Evolutionary conservation across 2,888 invertebrate species (phyloP).

Genomic region (Limnephilus lunatus): DNA sequence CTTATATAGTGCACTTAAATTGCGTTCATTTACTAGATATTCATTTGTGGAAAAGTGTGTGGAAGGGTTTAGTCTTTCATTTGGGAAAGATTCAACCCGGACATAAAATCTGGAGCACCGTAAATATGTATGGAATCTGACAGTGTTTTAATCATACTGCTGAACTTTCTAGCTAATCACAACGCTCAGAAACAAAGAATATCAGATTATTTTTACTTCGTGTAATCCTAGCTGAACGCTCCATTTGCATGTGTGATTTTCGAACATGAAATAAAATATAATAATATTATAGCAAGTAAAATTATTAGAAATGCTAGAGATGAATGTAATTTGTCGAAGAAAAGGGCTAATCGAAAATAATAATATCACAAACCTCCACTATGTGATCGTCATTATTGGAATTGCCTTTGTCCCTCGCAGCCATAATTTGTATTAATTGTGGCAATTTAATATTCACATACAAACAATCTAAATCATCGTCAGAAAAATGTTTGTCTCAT

Average conservation of each 20-base stretch:
- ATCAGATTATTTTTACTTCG: neutral
- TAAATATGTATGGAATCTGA: neutral
- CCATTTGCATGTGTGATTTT: neutral
- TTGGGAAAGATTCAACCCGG: no score
- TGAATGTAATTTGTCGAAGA: neutral
- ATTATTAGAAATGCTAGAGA: neutral
- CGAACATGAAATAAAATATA: neutral
- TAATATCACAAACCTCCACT: slow-evolving; percentile 77
- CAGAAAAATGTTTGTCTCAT: neutral
- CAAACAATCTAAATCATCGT: slow-evolving; percentile 3
- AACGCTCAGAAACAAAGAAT: neutral
- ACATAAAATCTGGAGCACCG: no score
- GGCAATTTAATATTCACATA: slow-evolving; percentile 8
- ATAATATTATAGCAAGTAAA: neutral
- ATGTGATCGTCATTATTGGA: slow-evolving; percentile 82
- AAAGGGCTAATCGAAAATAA: neutral
- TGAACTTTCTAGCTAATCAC: neutral
- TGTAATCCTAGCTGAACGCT: neutral
- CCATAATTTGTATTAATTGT: slow-evolving; percentile 71
- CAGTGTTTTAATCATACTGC: neutral
- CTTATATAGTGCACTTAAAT: no score
- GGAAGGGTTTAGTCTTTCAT: no score
- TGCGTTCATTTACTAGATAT: no score
- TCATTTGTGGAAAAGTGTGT: no score
- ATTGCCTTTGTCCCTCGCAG: slow-evolving; percentile 79